Conservation (phyloP, 2,797 vertebrate species). For the Leptodactylus fallax region DNA sequence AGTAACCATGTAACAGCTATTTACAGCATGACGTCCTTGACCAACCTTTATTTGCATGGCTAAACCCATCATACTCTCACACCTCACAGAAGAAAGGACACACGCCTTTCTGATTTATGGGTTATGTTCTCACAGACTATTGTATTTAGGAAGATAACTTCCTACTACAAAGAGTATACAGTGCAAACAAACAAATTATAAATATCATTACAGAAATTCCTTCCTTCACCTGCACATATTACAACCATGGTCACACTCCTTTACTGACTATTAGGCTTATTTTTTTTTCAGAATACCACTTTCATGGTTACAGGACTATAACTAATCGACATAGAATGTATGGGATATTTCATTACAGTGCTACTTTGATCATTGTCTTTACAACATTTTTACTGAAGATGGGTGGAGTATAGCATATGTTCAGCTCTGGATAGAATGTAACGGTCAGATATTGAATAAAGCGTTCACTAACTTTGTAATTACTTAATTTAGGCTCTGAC, state of each 20-base stretch:
- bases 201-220: neutral
- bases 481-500: no score
- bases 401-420: no score
- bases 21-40: constrained; percentile 53
- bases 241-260: no score
- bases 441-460: no score
- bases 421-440: no score
- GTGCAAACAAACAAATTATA: neutral
- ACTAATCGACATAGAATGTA: no score
- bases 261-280: no score
- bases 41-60: constrained; percentile 50
- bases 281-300: no score
- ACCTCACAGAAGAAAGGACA: constrained; percentile 13
- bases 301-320: no score
- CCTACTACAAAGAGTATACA: neutral
- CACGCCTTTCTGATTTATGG: constrained; percentile 37
- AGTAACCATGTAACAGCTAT: constrained; percentile 59
- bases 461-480: neutral
- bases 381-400: no score
- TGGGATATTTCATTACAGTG: no score
- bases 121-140: constrained; percentile 15
- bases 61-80: constrained; percentile 22
- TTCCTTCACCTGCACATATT: neutral
- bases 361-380: no score
- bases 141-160: constrained; percentile 30